Evolutionary conservation across 2,113 vertebrate species (phyloP).

Genomic region (Acrocephalus arundinaceus): DNA sequence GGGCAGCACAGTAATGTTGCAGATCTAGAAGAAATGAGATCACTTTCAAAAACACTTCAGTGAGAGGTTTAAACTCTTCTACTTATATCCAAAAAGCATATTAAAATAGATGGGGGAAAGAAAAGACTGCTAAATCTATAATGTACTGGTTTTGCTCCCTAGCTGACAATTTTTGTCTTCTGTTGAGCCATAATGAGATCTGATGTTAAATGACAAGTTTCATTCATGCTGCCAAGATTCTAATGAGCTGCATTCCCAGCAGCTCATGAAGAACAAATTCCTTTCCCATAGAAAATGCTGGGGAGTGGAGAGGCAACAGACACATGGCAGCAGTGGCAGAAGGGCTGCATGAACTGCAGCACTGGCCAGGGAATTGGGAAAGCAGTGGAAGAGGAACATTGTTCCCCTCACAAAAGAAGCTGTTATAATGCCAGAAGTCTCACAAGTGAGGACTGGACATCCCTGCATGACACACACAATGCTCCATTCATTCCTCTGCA

Average conservation of each 20-base stretch:
- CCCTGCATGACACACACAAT: not conserved
- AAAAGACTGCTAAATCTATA: not conserved
- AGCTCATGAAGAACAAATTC: not conserved
- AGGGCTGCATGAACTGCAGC: not conserved
- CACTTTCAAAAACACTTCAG: not conserved
- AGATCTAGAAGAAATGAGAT: not conserved
- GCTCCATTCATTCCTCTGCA: not conserved
- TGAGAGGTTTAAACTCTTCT: not conserved
- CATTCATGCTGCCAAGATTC: not conserved
- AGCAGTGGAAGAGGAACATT: not conserved
- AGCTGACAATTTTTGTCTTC: not conserved
- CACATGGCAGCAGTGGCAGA: not conserved
- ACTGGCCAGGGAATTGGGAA: not conserved
- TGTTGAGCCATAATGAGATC: not conserved
- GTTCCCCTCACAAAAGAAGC: not conserved
- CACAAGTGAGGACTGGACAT: not conserved
- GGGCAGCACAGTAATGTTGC: not conserved
- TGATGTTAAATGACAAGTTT: not conserved
- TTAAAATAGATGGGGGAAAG: accelerated
- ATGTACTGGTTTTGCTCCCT: not conserved
- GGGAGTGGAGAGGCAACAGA: not conserved
- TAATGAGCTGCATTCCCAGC: conserved; percentile 29
- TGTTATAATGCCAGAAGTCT: not conserved
- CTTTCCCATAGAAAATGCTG: not conserved
- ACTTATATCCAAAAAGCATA: not conserved